Conservation (phyloP, 1,140 invertebrate species). For the Drosophila burlai region DNA sequence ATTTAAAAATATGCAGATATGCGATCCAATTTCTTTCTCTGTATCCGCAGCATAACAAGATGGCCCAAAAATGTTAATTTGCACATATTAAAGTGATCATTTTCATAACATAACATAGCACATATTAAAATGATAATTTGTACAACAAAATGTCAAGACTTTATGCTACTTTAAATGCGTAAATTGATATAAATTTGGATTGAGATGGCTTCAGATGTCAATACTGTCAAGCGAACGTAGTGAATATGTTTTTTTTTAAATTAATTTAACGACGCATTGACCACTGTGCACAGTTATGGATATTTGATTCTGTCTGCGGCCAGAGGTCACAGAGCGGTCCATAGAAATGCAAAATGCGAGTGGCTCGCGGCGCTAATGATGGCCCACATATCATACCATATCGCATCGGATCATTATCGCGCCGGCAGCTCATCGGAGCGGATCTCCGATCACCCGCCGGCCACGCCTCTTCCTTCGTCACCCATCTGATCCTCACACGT, state of each 20-base stretch:
- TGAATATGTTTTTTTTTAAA: background rate
- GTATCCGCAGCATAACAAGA: conserved; percentile 7
- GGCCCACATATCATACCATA: conserved; percentile 61
- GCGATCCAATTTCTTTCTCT: background rate
- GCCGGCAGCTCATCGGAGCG: conserved; percentile 33
- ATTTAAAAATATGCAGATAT: too few relatives aligned
- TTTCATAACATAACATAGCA: background rate
- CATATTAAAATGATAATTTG: conserved; percentile 12
- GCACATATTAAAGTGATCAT: conserved; percentile 6
- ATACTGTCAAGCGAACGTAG: background rate
- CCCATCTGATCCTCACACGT: background rate
- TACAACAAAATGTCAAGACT: conserved; percentile 21
- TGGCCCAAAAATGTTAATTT: conserved; percentile 6
- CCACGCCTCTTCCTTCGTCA: conserved; percentile 1
- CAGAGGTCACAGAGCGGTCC: conserved; percentile 57
- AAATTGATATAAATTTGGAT: conserved; percentile 17
- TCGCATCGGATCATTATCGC: conserved; percentile 36
- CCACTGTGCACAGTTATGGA: conserved; percentile 58
- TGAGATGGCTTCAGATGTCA: conserved; percentile 5
- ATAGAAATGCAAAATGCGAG: conserved; percentile 65
- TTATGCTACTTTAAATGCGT: conserved; percentile 1
- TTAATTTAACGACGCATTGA: background rate
- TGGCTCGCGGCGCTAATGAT: conserved; percentile 45
- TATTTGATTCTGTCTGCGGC: conserved; percentile 45
- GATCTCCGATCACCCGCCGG: conserved; percentile 5